These are phyloP conservation scores for Lordiphosa mommai DNA, from an alignment of 1,140 invertebrate species.

Conservation along the genomic window DNA sequence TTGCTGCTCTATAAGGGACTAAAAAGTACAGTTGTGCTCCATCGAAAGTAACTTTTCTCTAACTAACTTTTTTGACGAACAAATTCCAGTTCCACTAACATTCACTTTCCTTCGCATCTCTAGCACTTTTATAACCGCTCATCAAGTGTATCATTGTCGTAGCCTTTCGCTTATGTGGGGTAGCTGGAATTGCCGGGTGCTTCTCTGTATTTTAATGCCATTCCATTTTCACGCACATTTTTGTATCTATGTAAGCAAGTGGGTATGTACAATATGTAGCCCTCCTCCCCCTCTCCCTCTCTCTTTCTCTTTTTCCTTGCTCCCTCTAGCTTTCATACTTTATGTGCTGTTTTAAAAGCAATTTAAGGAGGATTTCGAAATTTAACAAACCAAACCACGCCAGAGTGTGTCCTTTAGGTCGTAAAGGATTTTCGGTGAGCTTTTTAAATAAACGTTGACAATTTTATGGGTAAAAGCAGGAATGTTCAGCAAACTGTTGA, in stretches of 20 bases:
- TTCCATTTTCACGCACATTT: constrained; percentile 55
- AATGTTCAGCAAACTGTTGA: constrained; percentile 27
- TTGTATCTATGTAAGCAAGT: constrained; percentile 8
- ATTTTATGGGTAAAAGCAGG: constrained; percentile 39
- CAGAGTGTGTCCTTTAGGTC: constrained; percentile 1
- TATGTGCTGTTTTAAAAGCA: constrained; percentile 50
- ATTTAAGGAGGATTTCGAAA: constrained; percentile 52
- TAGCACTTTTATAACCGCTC: constrained; percentile 20
- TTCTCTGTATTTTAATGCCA: constrained; percentile 38
- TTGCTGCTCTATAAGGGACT: no score
- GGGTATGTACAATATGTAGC: background rate
- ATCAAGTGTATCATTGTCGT: constrained; percentile 55
- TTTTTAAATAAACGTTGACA: constrained; percentile 41
- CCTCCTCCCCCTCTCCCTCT: no score
- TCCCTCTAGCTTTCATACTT: constrained; percentile 24
- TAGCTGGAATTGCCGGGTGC: constrained; percentile 3
- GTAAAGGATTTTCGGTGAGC: constrained; percentile 26
- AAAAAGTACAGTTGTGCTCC: no score
- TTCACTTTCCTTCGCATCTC: constrained; percentile 1
- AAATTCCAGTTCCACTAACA: background rate
- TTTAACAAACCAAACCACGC: constrained; percentile 16
- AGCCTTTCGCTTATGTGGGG: constrained; percentile 37
- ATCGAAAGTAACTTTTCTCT: no score
- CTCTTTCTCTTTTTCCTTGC: constrained; percentile 2
- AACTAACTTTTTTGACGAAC: background rate